Conservation (phyloP, 2,113 vertebrate species). For the Fulmarus glacialis region DNA sequence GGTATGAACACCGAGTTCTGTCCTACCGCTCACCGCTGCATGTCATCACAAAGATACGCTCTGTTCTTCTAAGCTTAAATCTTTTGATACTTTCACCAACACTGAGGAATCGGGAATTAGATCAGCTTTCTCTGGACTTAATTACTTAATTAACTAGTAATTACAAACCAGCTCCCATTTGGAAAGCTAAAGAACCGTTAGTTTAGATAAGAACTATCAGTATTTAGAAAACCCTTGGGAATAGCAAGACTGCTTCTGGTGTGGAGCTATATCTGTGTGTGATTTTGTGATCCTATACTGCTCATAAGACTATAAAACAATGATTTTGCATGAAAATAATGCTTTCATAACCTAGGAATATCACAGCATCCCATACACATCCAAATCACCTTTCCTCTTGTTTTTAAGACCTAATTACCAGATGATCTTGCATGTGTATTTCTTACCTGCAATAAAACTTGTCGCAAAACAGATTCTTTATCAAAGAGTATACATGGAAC, state of each 20-base stretch:
- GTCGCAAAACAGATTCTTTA: not conserved
- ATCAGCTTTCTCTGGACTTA: not conserved
- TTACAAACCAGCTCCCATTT: not conserved
- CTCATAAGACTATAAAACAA: not conserved
- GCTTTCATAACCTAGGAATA: not conserved
- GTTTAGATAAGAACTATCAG: not conserved
- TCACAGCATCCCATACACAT: not conserved
- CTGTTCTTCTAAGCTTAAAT: not conserved
- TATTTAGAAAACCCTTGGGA: not conserved
- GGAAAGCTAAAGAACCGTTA: not conserved
- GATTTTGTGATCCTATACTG: not conserved
- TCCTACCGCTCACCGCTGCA: not conserved
- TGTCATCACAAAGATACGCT: fast-evolving
- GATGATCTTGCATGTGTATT: fast-evolving
- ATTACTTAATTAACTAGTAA: not conserved
- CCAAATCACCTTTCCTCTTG: not conserved
- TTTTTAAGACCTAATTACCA: not conserved
- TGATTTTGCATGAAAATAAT: not conserved
- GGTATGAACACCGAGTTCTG: too few species aligned
- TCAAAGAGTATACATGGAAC: not conserved
- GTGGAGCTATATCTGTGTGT: not conserved
- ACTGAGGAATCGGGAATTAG: not conserved
- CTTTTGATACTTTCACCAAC: not conserved
- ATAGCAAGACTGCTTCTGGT: not conserved
- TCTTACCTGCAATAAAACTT: not conserved